Percentiles rank a stretch among this genome's conserved stretches.
Evolutionary conservation across 2,797 vertebrate genomes (phyloP).

Genomic region (Darevskia nairensis): DNA sequence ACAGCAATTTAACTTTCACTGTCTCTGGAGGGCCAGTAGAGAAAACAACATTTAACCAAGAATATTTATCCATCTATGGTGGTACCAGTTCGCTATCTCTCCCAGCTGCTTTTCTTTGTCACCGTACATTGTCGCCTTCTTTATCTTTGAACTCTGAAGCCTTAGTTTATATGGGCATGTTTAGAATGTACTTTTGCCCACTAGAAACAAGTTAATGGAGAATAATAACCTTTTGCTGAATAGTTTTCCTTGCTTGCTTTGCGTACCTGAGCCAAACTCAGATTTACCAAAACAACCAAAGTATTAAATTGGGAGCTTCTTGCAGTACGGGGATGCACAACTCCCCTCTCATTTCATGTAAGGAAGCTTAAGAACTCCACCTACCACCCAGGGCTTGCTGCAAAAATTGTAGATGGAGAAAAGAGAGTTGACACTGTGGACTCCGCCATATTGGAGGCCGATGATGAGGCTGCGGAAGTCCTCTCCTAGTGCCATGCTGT

Average conservation of each 20-base stretch:
- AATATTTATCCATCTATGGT: not conserved
- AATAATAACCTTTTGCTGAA: too few species aligned
- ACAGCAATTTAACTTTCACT: not conserved
- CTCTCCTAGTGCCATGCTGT: constrained; percentile 94
- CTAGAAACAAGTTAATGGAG: not conserved
- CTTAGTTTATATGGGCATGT: not conserved
- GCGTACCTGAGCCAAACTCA: too few species aligned
- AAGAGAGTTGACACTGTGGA: constrained; percentile 90
- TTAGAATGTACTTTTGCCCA: not conserved
- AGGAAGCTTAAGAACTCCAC: constrained; percentile 36
- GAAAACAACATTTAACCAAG: not conserved
- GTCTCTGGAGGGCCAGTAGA: not conserved
- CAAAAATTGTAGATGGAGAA: constrained; percentile 98
- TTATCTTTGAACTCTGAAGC: not conserved
- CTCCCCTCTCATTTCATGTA: not conserved
- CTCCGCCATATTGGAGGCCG: constrained; percentile 90
- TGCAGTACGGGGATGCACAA: accelerated
- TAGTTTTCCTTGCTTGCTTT: too few species aligned
- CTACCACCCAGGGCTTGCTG: constrained; percentile 94
- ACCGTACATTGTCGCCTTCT: not conserved
- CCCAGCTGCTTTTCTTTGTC: not conserved
- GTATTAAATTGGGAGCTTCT: not conserved
- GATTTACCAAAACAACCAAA: not conserved
- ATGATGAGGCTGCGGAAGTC: constrained; percentile 95
- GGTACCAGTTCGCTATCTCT: not conserved